phyloP scores from a whole-genome alignment of 2,797 vertebrate genomes.

The Manis pentadactyla region DNA sequence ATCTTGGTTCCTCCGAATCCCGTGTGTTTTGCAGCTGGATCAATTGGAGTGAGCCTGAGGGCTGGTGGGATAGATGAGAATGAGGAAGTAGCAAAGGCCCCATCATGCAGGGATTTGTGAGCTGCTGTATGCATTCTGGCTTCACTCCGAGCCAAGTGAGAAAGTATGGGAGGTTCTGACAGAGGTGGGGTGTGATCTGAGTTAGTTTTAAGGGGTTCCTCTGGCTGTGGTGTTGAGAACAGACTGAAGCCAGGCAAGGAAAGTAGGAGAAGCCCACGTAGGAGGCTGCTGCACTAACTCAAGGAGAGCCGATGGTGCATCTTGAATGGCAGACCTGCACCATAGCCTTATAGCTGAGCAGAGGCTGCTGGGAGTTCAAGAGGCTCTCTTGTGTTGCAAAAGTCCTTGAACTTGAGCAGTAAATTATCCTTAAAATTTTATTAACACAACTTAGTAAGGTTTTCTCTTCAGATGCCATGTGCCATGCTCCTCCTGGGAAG shows the following conservation, averaged over 20 bases:
- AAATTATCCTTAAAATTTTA: conserved; percentile 74
- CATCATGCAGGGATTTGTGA: neutral
- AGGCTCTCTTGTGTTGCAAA: conserved; percentile 37
- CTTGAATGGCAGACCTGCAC: neutral
- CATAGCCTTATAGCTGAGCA: neutral
- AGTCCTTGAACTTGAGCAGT: conserved; percentile 77
- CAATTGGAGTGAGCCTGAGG: neutral
- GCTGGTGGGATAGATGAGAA: neutral
- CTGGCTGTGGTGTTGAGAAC: neutral
- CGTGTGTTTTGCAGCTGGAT: neutral
- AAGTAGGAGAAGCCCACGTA: too few relatives aligned
- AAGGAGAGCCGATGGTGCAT: too few relatives aligned
- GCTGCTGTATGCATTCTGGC: neutral
- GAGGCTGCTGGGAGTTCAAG: conserved; percentile 45
- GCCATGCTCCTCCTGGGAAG: conserved; percentile 63
- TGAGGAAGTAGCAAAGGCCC: neutral
- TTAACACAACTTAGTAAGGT: conserved; percentile 61
- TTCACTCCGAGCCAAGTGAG: neutral
- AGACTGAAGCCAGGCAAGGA: neutral
- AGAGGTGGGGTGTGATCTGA: neutral
- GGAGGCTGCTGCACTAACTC: neutral
- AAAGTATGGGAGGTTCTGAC: neutral
- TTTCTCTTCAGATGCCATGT: conserved; percentile 11
- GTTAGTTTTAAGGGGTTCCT: neutral
- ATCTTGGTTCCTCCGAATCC: too few relatives aligned